A percentile compares a stretch with the other conserved stretches of the same genome.
These are phyloP conservation scores for Telmatochromis sp. DNA, from an alignment of 2,113 vertebrate genomes.

Conservation along the genomic window DNA sequence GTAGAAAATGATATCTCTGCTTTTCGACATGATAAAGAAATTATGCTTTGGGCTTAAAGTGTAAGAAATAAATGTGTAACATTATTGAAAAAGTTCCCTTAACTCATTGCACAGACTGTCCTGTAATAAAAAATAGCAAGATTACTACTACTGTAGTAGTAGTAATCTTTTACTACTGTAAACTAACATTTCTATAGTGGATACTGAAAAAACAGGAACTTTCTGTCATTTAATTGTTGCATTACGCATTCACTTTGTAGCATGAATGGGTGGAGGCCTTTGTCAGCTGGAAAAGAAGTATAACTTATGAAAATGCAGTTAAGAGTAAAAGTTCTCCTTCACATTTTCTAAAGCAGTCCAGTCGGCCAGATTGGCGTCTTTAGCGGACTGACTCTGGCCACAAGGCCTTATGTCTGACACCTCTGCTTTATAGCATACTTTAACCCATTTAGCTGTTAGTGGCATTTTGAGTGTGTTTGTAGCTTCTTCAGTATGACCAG, in stretches of 20 bases:
- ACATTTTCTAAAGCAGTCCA: neutral
- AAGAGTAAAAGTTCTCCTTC: neutral
- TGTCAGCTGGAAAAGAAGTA: neutral
- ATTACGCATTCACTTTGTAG: neutral
- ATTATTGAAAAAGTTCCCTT: neutral
- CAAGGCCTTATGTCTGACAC: neutral
- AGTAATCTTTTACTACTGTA: neutral
- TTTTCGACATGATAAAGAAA: neutral
- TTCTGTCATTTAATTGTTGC: neutral
- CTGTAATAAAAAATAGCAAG: neutral
- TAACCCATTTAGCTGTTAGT: neutral
- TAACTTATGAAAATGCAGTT: neutral
- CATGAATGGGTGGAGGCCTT: neutral
- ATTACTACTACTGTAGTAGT: neutral
- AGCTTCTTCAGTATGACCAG: neutral
- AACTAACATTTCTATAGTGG: neutral
- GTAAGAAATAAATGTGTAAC: neutral
- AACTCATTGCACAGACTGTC: neutral
- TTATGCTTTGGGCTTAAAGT: neutral
- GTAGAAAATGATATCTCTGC: neutral
- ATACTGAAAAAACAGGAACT: neutral
- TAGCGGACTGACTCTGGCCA: neutral
- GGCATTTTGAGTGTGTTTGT: neutral
- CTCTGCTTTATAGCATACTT: neutral
- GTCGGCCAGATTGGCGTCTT: neutral